Evolutionary conservation across 2,888 invertebrate species (phyloP), one percentile per base, ranked within the genome.

Genomic region (Endotricha flammealis): DNA sequence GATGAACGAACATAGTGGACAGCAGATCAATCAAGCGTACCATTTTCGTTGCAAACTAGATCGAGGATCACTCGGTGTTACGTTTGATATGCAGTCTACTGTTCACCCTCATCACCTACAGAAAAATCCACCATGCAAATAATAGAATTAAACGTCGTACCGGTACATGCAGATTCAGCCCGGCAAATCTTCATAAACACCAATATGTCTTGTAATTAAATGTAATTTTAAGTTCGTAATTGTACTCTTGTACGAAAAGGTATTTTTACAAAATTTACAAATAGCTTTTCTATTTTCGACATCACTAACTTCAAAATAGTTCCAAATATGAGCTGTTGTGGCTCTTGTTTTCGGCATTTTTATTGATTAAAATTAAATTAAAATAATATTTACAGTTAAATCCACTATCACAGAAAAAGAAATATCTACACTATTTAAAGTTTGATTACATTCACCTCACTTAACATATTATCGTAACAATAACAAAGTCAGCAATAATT

Each of bases 201-300:
- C 13, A 9, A 14, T 29, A 14, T 29, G 10, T 14, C 9, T 14
- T 14, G 12, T 14, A 9, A 9, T 29, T 29, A 29, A 14, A 29
- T 29, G 13, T 9, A 12, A 9, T 29, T 14, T 29, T 14, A 29
- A 29, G 9, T 22, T 22, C 9, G 22, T 22, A 9, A 22, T 22
- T 9, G 22, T 22, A 22, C 22, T 22, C 9, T 22, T 22, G 8
- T n/a, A 22, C 9, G 22, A 22, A 22, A 22, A 22, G 7, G 22
- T n/a, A 22, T 22, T 22, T 22, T 22, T 22, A 22, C 22, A 22
- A 22, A n/a, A 22, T 22, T 22, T 22, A 22, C 22, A 22, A 22
- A 22, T 22, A 8, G 22, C 7, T 22, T 22, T 22, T 22, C 9
- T 22, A 22, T 22, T 22, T 22, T n/a, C 7, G 9, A n/a, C 9